These are phyloP conservation scores for Eilema depressum DNA, from an alignment of 2,888 invertebrate genomes.

Conservation along the genomic window DNA sequence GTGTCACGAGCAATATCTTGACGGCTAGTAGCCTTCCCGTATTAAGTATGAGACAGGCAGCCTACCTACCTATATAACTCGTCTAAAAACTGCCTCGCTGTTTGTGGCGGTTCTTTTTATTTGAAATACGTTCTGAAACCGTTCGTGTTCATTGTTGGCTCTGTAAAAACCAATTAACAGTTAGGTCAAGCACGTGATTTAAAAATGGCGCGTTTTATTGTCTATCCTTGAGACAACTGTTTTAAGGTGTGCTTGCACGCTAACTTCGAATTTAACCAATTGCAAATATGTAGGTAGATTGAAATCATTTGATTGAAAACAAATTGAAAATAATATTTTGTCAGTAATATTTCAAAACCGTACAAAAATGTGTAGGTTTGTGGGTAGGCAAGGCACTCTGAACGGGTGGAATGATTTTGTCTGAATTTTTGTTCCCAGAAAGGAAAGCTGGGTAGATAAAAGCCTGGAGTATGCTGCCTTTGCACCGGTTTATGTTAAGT, in stretches of 20 bases:
- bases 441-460: no score
- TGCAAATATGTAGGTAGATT: neutral
- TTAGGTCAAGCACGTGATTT: slow-evolving; percentile 34
- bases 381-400: no score
- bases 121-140: neutral
- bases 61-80: no score
- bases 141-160: neutral
- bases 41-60: no score
- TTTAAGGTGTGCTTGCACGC: neutral
- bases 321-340: neutral
- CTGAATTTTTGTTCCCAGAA: no score
- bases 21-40: no score
- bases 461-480: no score
- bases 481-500: no score
- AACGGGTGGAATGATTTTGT: no score
- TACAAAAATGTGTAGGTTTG: no score
- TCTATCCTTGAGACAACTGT: neutral
- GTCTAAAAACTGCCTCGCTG: neutral
- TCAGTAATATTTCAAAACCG: neutral
- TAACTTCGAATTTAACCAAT: neutral
- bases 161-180: slow-evolving; percentile 21
- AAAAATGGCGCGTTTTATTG: slow-evolving; percentile 3
- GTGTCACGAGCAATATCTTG: no score
- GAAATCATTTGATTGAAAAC: neutral
- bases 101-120: neutral